Base-by-base conservation (phyloP, 1,140 invertebrate genomes). In the Drosophila cardini region DNA sequence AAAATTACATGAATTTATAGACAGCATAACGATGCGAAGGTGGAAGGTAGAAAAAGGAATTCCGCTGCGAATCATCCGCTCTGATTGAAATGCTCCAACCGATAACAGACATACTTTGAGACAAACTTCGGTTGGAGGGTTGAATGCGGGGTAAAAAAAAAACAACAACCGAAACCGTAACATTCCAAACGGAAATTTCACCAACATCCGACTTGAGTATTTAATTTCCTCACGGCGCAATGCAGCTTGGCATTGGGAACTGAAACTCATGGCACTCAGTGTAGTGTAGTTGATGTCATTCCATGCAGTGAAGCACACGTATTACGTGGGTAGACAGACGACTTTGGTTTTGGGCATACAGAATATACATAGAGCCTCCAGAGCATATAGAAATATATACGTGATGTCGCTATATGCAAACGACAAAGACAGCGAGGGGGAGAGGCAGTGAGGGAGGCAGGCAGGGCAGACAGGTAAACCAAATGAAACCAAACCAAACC, bases 191-290 rank as follows among this genome's bases (percentile, higher is more conserved):
- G 84, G 84, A 87, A 87, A 87, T 87, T 89, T 89, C 60, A 72
- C 53, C 84, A 89, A 89, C 84, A 84, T 83, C 84, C 84, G 69
- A 84, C 84, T 78, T 67, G 73, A 89, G 80, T 80, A 87, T 87
- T 87, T 87, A 87, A 87, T 87, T 87, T 87, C 84, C 84, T 80
- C 55, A 74, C 84, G 74, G 52, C 77, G 74, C 76, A 78, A 61
- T 87, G 83, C 82, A 86, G 83, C 62, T 26, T 62, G 53, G n/a
- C 18, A 50, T 45, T 36, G 40, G 50, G 16, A 30, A 18, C 36
- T 16, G 56, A 30, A 7, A 36, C 16, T 30, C 30, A 16, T 13
- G 5, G n/a, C 15, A 40, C 32, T 55, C 11, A 26, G 46, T 18
- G 55, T 42, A 43, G 43, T 42, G 58, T 57, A 56, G 72, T 78